phyloP scores from a whole-genome alignment of 2,797 vertebrate species.

The Phoebastria nigripes region DNA sequence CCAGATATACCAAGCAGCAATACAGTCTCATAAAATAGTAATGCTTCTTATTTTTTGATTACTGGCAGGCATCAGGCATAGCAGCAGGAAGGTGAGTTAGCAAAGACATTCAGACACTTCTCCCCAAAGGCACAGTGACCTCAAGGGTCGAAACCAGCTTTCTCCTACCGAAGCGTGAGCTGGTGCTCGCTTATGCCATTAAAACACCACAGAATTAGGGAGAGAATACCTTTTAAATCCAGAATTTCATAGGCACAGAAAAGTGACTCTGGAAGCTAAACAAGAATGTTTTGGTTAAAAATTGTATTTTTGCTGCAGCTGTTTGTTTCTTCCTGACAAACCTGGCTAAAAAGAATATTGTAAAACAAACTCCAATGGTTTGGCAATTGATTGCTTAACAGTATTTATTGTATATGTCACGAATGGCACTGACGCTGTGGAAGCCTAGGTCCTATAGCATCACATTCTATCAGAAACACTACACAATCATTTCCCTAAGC shows the following conservation, averaged over 20 bases:
- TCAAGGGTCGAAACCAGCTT: background rate
- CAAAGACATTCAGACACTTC: slow-evolving; percentile 3
- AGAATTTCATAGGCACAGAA: background rate
- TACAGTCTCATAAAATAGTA: slow-evolving; percentile 43
- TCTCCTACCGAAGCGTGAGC: background rate
- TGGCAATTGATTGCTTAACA: background rate
- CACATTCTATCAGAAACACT: background rate
- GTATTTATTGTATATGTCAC: background rate
- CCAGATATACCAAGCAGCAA: slow-evolving; percentile 4
- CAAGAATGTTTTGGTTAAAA: background rate
- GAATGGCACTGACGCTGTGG: background rate
- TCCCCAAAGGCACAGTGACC: slow-evolving; percentile 32
- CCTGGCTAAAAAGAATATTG: background rate
- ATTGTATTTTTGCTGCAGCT: background rate
- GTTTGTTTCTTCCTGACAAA: background rate
- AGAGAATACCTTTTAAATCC: background rate
- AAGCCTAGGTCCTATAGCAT: background rate
- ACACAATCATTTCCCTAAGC: background rate
- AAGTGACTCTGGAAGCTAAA: slow-evolving; percentile 12
- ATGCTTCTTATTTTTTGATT: slow-evolving; percentile 26
- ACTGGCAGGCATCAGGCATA: slow-evolving; percentile 8
- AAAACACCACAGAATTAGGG: background rate
- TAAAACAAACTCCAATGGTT: background rate
- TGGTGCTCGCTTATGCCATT: background rate
- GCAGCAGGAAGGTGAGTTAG: slow-evolving; percentile 5